Conservation (phyloP, 2,888 invertebrate genomes). For the Rhogogaster chlorosoma region DNA sequence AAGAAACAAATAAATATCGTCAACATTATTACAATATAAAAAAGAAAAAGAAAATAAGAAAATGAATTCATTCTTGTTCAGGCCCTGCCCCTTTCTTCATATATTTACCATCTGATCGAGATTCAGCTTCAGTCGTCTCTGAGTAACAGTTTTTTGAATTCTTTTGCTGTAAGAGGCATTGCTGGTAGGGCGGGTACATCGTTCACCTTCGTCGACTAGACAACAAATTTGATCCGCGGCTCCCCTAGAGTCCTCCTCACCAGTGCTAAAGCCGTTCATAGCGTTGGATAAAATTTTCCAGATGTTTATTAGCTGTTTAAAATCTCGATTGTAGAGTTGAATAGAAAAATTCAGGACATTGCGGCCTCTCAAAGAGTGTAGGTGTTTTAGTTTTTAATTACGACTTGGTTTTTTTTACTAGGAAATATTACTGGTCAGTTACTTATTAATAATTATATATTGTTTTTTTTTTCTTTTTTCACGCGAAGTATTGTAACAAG, state of each 20-base stretch:
- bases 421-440: neutral
- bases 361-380: neutral
- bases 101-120: constrained; percentile 87
- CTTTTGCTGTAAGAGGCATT: constrained; percentile 98
- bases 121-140: constrained; percentile 92
- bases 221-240: constrained; percentile 95
- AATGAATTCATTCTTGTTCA: neutral
- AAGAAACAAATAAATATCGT: constrained; percentile 54
- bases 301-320: neutral
- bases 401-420: neutral
- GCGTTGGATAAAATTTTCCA: constrained; percentile 80
- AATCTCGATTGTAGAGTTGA: neutral
- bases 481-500: neutral
- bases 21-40: neutral
- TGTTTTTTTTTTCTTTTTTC: neutral
- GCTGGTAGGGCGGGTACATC: constrained; percentile 93
- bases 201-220: constrained; percentile 92
- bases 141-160: constrained; percentile 96
- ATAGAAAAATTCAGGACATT: neutral
- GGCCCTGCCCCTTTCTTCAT: neutral
- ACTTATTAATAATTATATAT: neutral
- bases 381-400: neutral
- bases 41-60: neutral
- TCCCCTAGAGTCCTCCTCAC: constrained; percentile 93
- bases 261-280: constrained; percentile 95